A percentile compares a stretch with the other conserved stretches of the same genome.
phyloP scores from a whole-genome alignment of 2,113 vertebrate species.

The Actenoides lindsayi region DNA sequence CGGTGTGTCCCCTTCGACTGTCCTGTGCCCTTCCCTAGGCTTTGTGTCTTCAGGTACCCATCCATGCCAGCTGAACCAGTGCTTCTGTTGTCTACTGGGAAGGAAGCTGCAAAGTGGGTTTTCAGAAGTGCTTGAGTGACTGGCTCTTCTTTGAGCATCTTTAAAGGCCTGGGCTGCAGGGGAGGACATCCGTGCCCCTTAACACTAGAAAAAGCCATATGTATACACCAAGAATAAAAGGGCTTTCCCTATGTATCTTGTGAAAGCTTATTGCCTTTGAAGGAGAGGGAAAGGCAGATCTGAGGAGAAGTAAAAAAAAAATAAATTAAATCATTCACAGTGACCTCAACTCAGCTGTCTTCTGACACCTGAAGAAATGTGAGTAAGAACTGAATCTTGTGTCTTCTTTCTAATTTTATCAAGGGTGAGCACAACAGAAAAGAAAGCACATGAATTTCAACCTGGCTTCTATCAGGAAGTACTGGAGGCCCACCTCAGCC shows the following conservation, averaged over 20 bases:
- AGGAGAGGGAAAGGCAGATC: background rate
- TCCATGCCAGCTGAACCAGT: background rate
- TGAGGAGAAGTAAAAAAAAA: background rate
- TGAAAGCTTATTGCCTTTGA: background rate
- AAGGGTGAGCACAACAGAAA: background rate
- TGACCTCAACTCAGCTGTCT: background rate
- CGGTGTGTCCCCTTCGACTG: accelerated
- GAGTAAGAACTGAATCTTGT: background rate
- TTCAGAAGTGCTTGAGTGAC: background rate
- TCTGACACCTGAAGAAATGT: background rate
- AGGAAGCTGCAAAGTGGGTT: background rate
- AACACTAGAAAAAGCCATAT: background rate
- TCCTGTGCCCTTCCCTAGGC: background rate
- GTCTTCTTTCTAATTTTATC: background rate
- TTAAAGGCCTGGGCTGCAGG: background rate
- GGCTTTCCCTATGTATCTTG: background rate
- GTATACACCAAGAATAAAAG: background rate
- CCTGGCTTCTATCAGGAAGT: background rate
- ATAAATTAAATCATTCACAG: background rate
- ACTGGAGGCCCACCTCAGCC: background rate
- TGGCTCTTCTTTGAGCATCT: background rate
- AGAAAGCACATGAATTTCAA: background rate
- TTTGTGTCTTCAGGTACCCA: accelerated
- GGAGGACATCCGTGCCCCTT: background rate
- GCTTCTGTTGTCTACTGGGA: background rate